A percentile compares a stretch with the other conserved stretches of the same genome.
phyloP scores from a whole-genome alignment of 2,888 invertebrate species.

The Brenthis hecate region DNA sequence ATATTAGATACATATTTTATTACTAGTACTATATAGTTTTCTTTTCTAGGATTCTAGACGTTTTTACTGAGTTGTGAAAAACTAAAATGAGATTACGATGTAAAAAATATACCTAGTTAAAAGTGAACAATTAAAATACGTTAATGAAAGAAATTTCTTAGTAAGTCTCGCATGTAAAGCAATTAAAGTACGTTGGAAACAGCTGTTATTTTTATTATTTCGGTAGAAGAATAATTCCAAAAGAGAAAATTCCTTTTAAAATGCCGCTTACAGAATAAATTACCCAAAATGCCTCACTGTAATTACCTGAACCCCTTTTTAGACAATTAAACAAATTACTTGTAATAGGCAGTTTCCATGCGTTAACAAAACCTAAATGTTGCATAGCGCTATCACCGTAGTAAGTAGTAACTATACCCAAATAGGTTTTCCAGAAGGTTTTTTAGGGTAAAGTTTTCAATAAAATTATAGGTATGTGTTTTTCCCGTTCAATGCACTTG shows the following conservation, averaged over 20 bases:
- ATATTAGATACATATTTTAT: no score
- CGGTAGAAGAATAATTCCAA: slow-evolving; percentile 30
- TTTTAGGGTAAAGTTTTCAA: no score
- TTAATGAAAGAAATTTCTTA: slow-evolving; percentile 9
- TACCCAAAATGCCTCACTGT: slow-evolving; percentile 31
- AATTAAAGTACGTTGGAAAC: slow-evolving; percentile 38
- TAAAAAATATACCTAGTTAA: background rate
- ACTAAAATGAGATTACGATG: background rate
- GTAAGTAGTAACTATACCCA: no score
- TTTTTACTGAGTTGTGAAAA: background rate
- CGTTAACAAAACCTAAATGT: no score
- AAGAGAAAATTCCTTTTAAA: slow-evolving; percentile 33
- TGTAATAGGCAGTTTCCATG: slow-evolving; percentile 20
- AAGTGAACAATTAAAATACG: background rate
- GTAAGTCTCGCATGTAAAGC: slow-evolving; percentile 15
- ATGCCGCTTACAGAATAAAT: slow-evolving; percentile 40
- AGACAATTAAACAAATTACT: slow-evolving; percentile 32
- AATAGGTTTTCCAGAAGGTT: no score
- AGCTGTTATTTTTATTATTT: slow-evolving; percentile 34
- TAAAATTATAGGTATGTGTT: no score
- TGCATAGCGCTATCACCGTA: no score
- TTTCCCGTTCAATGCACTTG: no score
- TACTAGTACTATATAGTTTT: no score
- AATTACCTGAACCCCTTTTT: slow-evolving; percentile 35
- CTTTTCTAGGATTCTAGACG: no score